Base-by-base conservation (phyloP, 2,797 vertebrate species). In the Sparidentex hasta region DNA sequence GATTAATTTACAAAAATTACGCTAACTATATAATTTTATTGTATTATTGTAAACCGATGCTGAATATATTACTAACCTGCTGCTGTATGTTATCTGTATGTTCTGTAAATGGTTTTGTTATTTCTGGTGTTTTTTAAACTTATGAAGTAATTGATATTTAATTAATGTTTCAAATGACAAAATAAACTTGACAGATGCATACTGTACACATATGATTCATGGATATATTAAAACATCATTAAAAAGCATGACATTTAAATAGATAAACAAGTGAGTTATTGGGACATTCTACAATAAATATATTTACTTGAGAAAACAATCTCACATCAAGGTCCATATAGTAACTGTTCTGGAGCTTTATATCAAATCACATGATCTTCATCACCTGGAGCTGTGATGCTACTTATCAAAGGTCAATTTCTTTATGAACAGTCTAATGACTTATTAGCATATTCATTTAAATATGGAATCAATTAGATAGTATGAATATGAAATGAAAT, bases 1-100 rank as follows among this genome's bases (percentile, higher is more conserved):
- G n/a, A 82, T 64, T 33, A 41, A 27, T 56, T 65, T 21, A 14
- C 5, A 20, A 21, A 54, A 69, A 54, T 66, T 0, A 25, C 23
- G 61, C 1, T 20, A 38, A 8, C 6, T 5, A 51, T 20, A 43
- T 38, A 8, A 62, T 17, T 23, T 16, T 4, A 46, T 5, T 7
- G 16, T 46, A 64, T 20, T 4, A 51, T 2, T 11, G 21, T 46
- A 64, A 65, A 51, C 14, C 33, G 44, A 72, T 29, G n/a, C 9
- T 55, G 18, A 43, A 64, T 71, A 38, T 21, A 44, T 23, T 46
- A 58, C 3, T 64, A 14, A 64, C 63, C 5, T 44, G 50, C 14
- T 8, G 43, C 3, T 67, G 41, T 9, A 27, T 8, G 9, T 52
- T 54, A 43, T 52, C 0, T n/a, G 0, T 21, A 55, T 20, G 8